Evolutionary conservation across 2,888 invertebrate species (phyloP).

Genomic region (Philhelius pedissequus): DNA sequence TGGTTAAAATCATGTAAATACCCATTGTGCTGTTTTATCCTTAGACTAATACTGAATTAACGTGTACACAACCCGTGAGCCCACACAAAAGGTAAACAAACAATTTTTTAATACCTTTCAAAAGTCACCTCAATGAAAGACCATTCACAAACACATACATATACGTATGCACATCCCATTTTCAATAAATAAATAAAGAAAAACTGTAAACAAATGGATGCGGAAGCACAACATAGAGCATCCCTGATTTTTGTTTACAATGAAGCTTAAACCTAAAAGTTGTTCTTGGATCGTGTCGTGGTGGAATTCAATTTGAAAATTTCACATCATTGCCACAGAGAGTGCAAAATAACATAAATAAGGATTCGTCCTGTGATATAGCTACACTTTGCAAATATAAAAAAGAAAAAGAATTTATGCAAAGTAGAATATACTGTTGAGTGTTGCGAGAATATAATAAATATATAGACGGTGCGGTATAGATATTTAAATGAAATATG

Average conservation of each 20-base stretch:
- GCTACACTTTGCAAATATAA: slow-evolving; percentile 24
- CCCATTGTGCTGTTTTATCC: not conserved
- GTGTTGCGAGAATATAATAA: not conserved
- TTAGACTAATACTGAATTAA: not conserved
- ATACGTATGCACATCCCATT: not conserved
- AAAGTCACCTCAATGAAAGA: not conserved
- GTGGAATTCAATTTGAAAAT: slow-evolving; percentile 42
- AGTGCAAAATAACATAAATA: slow-evolving; percentile 43
- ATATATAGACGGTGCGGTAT: not conserved
- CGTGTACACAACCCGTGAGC: not conserved
- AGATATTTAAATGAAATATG: not conserved
- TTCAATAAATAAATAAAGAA: not conserved
- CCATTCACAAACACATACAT: not conserved
- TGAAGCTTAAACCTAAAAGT: slow-evolving; percentile 28
- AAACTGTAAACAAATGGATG: not conserved
- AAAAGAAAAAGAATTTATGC: slow-evolving; percentile 13
- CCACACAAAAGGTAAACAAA: not conserved
- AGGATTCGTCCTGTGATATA: slow-evolving; percentile 11
- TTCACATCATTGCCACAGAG: slow-evolving; percentile 17
- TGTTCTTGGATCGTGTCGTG: not conserved
- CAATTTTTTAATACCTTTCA: not conserved
- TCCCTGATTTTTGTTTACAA: slow-evolving; percentile 46
- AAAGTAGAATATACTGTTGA: slow-evolving; percentile 13
- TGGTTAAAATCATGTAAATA: too few relatives aligned
- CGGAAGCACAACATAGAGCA: not conserved